phyloP scores from a whole-genome alignment of 1,140 invertebrate genomes.

The Macrostomum lignano region DNA sequence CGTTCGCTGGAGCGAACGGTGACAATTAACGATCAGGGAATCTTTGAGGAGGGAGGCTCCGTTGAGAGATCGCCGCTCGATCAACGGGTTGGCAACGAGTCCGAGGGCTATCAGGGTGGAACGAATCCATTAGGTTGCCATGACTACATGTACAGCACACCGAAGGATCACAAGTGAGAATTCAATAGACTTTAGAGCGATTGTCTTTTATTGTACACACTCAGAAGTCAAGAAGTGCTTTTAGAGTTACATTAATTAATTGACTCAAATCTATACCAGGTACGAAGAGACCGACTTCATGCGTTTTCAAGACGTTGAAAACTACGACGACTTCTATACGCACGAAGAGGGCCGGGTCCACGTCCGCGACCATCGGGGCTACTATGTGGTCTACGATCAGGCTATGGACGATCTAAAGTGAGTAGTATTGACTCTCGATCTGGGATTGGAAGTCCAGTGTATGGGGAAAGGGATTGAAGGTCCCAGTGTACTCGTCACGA shows the following conservation, averaged over 20 bases:
- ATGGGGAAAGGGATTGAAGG: not conserved
- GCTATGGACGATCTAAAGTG: constrained; percentile 22
- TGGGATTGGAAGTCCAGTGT: not conserved
- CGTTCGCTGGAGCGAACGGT: constrained; percentile 25
- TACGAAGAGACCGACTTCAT: constrained; percentile 23
- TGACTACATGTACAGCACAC: constrained; percentile 23
- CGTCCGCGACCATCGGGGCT: constrained; percentile 23
- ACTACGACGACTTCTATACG: constrained; percentile 27
- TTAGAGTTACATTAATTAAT: no score
- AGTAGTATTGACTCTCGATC: constrained; percentile 7
- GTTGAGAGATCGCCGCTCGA: constrained; percentile 11
- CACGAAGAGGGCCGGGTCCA: constrained; percentile 20
- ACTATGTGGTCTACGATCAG: constrained; percentile 21
- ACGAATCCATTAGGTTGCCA: constrained; percentile 13
- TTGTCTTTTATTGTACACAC: no score
- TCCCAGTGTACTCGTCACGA: no score
- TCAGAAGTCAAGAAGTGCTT: no score
- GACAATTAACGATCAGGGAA: constrained; percentile 24
- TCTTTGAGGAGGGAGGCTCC: constrained; percentile 14
- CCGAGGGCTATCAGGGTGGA: not conserved
- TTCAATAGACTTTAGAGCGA: no score
- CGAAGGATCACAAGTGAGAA: constrained; percentile 13
- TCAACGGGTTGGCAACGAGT: not conserved
- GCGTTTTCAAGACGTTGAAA: constrained; percentile 22
- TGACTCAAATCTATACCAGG: no score